Evolutionary conservation across 2,888 invertebrate genomes (phyloP), one percentile per base, ranked within the genome.

Genomic region (Tipula lateralis): DNA sequence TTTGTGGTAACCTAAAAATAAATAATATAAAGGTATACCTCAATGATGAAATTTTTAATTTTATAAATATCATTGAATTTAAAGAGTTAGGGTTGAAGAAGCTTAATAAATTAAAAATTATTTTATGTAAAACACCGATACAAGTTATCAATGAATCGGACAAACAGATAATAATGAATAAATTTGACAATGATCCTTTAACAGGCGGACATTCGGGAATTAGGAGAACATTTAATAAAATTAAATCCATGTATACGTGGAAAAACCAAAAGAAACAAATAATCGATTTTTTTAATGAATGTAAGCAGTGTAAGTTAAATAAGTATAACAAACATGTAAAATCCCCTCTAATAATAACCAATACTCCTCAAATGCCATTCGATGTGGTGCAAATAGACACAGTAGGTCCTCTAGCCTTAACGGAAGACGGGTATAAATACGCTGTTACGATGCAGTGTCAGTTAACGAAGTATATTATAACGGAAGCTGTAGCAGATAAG

Each of bases 381-480:
- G 81, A 81, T 13, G 81, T 81, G 9, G n/a, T 0, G n/a, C 29
- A 29, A 81, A 81, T 81, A 81, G 29, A 81, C 13, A 81, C 29
- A 0, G 32, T 32, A 32, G 32, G 32, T 4, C 32, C 32, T 32
- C 32, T 32, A 32, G 3, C 32, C 6, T 32, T 32, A 32, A 32
- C 32, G 6, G 32, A 32, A 32, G 32, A 32, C 32, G 32, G 32
- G 2, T 32, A 32, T 29, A 24, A 13, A 29, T 81, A 81, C 2
- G 81, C 12, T 81, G 81, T 81, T 29, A 81, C 81, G 50, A 85
- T 87, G 85, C 84, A 87, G 85, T 85, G 86, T 86, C 81, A 87
- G 84, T 29, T 86, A 66, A 86, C 85, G 6, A 87, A 86, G 83
- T 87, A 86, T 66, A 29, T 87, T 19, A 84, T 86, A 12, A 85